These are phyloP conservation scores for Athalia rosae DNA, from an alignment of 2,888 invertebrate genomes.

Conservation along the genomic window DNA sequence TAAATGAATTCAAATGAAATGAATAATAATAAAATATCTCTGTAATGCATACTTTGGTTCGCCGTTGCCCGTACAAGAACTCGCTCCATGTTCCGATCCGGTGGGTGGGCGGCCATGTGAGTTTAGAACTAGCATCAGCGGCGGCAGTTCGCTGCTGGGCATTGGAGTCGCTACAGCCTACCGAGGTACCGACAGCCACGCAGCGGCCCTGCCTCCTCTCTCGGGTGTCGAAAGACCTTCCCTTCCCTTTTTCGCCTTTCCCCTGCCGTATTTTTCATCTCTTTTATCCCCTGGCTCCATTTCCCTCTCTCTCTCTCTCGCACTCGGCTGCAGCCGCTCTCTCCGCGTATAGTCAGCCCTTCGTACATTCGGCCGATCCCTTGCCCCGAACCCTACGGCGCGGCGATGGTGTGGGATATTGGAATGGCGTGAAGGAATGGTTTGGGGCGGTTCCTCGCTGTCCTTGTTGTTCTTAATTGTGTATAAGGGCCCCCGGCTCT, in stretches of 20 bases:
- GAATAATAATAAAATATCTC: neutral
- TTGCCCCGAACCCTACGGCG: neutral
- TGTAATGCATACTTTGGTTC: neutral
- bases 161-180: constrained; percentile 54
- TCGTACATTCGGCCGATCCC: neutral
- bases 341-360: constrained; percentile 13
- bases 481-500: constrained; percentile 56
- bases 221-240: constrained; percentile 62
- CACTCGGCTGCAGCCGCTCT: neutral
- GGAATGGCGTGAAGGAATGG: constrained; percentile 63
- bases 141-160: constrained; percentile 58
- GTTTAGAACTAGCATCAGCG: constrained; percentile 32
- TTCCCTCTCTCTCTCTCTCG: constrained; percentile 6
- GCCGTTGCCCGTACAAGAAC: neutral
- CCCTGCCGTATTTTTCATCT: neutral
- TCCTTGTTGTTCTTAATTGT: constrained; percentile 61
- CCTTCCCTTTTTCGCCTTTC: constrained; percentile 40
- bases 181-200: constrained; percentile 31
- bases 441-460: constrained; percentile 62
- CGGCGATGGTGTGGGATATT: constrained; percentile 50
- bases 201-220: constrained; percentile 61
- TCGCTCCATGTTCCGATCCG: neutral
- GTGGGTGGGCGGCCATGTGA: constrained; percentile 52
- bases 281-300: neutral
- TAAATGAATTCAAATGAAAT: constrained; percentile 4